phyloP scores from a whole-genome alignment of 2,797 vertebrate genomes.

The Ficedula albicollis region DNA sequence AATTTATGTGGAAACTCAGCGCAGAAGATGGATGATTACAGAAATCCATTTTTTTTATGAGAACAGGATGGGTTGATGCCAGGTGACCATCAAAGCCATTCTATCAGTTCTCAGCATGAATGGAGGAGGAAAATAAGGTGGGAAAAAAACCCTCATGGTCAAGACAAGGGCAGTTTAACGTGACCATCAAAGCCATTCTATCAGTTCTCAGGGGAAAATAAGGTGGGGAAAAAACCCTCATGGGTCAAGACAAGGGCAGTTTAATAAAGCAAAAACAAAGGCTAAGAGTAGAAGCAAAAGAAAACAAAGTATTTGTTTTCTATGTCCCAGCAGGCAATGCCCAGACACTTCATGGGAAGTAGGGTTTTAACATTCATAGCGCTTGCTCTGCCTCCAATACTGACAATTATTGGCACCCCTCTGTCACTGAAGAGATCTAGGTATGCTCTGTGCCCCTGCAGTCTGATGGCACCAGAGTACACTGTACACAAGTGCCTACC shows the following conservation, averaged over 20 bases:
- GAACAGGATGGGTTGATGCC: neutral
- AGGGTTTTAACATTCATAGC: neutral
- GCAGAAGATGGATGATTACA: fast-evolving
- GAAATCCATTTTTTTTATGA: neutral
- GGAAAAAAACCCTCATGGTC: neutral
- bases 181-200: neutral
- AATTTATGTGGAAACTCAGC: neutral
- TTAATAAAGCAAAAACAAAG: neutral
- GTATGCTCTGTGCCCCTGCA: neutral
- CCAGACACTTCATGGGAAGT: neutral
- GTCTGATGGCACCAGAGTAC: neutral
- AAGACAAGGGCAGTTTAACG: neutral
- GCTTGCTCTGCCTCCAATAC: neutral
- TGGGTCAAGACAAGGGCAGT: neutral
- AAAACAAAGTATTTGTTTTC: neutral
- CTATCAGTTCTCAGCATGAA: neutral
- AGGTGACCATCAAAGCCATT: neutral
- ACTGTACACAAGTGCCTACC: neutral
- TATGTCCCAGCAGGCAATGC: neutral
- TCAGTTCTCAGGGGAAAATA: neutral
- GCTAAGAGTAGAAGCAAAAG: neutral
- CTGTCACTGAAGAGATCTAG: neutral
- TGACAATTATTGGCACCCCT: neutral
- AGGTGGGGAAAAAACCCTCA: neutral
- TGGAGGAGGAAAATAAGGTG: neutral